Evolutionary conservation across 2,888 invertebrate genomes (phyloP).

Genomic region (Diabrotica balteata): DNA sequence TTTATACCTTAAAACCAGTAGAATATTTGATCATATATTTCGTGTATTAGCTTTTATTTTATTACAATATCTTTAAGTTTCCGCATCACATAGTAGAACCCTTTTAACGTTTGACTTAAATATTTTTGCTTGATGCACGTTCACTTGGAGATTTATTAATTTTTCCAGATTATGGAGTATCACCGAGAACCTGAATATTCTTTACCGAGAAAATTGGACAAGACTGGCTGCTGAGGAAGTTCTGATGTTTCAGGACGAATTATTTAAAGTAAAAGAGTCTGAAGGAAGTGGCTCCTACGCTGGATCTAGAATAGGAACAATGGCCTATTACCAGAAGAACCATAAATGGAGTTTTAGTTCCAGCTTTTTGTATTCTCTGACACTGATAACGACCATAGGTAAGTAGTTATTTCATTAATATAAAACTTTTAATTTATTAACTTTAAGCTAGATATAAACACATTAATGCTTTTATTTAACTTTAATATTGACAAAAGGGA

Average conservation of each 20-base stretch:
- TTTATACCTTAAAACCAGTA: too few species aligned
- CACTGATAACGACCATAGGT: slow-evolving; percentile 95
- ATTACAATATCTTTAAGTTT: too few species aligned
- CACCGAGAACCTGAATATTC: slow-evolving; percentile 85
- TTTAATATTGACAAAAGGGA: too few species aligned
- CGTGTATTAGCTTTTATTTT: too few species aligned
- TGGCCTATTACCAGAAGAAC: slow-evolving; percentile 55
- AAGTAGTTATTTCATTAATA: slow-evolving; percentile 57
- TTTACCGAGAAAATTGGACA: slow-evolving; percentile 93
- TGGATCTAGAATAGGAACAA: slow-evolving; percentile 60
- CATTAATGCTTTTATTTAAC: too few species aligned
- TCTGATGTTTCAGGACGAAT: slow-evolving; percentile 78
- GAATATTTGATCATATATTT: too few species aligned
- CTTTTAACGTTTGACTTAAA: too few species aligned
- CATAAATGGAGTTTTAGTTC: slow-evolving; percentile 91
- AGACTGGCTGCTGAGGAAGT: slow-evolving; percentile 86
- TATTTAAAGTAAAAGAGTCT: slow-evolving; percentile 61
- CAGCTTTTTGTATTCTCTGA: slow-evolving; percentile 90
- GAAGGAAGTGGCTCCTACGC: slow-evolving; percentile 40
- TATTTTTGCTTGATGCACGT: not conserved
- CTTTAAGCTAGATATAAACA: too few species aligned
- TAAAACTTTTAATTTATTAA: too few species aligned
- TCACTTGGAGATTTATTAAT: not conserved
- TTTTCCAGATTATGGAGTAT: slow-evolving; percentile 76
- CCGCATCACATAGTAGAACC: not conserved